Evolutionary conservation across 2,113 vertebrate species (phyloP).

Genomic region (Siphamia tubifer): DNA sequence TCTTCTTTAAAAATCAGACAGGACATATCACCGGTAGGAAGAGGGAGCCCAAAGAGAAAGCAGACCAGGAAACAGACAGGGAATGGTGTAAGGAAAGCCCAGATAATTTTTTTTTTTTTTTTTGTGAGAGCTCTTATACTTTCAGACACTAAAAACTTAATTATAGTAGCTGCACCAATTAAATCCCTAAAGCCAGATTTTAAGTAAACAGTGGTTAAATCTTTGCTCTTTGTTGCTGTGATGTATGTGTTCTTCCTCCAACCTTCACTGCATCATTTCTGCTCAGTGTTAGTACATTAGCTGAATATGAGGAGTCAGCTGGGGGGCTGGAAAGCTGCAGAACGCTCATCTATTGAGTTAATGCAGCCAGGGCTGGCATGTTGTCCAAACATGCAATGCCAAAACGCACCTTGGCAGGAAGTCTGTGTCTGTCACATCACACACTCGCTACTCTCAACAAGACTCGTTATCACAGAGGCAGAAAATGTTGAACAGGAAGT

Average conservation of each 20-base stretch:
- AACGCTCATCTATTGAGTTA: background rate
- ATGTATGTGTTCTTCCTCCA: background rate
- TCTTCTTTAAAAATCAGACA: background rate
- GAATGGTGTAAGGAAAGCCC: background rate
- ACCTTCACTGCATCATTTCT: background rate
- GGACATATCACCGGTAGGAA: background rate
- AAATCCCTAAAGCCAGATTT: background rate
- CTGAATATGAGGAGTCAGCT: constrained; percentile 4
- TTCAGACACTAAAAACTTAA: background rate
- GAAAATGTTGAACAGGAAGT: background rate
- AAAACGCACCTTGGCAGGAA: constrained; percentile 39
- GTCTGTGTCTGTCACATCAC: constrained; percentile 9
- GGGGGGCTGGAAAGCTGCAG: background rate
- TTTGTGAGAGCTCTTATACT: too few relatives aligned
- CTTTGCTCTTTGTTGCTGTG: too few relatives aligned
- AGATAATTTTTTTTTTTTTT: too few relatives aligned
- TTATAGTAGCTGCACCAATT: background rate
- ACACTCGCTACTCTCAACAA: background rate
- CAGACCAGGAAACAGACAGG: background rate
- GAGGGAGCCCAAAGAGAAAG: background rate
- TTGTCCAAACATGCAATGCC: constrained; percentile 3
- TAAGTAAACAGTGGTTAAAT: too few relatives aligned
- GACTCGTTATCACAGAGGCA: background rate
- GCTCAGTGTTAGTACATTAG: constrained; percentile 1
- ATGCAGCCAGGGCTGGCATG: too few relatives aligned